A percentile compares a stretch with the other conserved stretches of the same genome.
phyloP scores from a whole-genome alignment of 2,888 invertebrate species.

The Chrysodeixis includens region DNA sequence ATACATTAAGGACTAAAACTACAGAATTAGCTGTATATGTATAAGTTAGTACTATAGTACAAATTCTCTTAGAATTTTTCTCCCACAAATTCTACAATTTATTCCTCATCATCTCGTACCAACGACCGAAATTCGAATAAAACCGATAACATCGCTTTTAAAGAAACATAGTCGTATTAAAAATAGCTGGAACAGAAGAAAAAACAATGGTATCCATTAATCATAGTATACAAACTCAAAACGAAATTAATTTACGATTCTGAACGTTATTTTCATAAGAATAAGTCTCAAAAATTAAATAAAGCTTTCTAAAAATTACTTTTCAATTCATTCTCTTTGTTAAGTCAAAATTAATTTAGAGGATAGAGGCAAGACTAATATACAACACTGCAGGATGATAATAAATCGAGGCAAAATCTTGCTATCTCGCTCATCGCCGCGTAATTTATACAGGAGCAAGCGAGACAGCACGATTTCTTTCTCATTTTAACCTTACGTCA shows the following conservation, averaged over 20 bases:
- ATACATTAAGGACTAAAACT: constrained; percentile 23
- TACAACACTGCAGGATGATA: background rate
- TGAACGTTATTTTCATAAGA: constrained; percentile 35
- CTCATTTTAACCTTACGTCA: background rate
- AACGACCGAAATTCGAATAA: constrained; percentile 1
- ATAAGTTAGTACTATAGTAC: constrained; percentile 43
- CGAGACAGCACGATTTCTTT: background rate
- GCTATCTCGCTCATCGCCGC: background rate
- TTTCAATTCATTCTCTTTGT: constrained; percentile 35
- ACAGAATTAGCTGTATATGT: constrained; percentile 36
- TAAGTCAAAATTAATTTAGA: constrained; percentile 34
- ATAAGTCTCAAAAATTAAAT: constrained; percentile 33
- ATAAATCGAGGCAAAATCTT: background rate
- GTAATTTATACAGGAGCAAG: background rate
- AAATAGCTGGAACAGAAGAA: constrained; percentile 65
- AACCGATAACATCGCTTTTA: constrained; percentile 31
- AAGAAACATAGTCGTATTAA: constrained; percentile 33
- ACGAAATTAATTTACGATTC: constrained; percentile 36
- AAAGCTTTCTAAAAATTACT: constrained; percentile 35
- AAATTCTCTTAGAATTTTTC: constrained; percentile 7
- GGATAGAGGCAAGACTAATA: constrained; percentile 23
- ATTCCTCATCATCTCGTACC: constrained; percentile 36
- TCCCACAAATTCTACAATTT: constrained; percentile 7
- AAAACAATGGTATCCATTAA: constrained; percentile 34
- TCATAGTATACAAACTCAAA: constrained; percentile 43